These are phyloP conservation scores for Microtus pennsylvanicus DNA, from an alignment of 2,113 vertebrate species.

Conservation along the genomic window DNA sequence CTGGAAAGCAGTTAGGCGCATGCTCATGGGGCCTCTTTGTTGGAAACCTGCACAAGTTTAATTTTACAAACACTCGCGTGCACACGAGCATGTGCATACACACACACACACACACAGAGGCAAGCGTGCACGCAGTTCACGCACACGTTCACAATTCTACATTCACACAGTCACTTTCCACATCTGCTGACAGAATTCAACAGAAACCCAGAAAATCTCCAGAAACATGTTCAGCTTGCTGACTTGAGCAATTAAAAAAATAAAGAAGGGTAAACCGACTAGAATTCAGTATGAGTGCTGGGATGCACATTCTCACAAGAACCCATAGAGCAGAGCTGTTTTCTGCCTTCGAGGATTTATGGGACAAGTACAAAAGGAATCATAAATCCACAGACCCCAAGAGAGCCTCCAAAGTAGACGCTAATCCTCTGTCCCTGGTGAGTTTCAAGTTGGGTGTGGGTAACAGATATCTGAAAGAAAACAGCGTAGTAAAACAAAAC, in stretches of 20 bases:
- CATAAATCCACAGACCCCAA: slow-evolving; percentile 10
- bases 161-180: neutral
- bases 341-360: neutral
- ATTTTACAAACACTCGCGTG: neutral
- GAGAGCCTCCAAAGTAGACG: neutral
- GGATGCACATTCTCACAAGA: neutral
- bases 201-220: neutral
- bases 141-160: neutral
- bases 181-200: slow-evolving; percentile 28
- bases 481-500: slow-evolving; percentile 1
- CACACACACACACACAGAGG: neutral
- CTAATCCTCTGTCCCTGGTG: neutral
- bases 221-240: neutral
- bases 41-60: neutral
- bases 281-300: neutral
- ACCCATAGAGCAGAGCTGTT: neutral
- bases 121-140: neutral
- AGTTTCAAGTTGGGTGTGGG: neutral
- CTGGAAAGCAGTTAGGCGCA: neutral
- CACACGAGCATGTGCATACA: neutral
- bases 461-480: slow-evolving; percentile 30
- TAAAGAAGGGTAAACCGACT: neutral
- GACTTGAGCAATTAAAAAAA: neutral
- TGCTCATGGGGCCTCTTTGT: neutral
- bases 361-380: neutral